Percentiles rank a stretch among this genome's conserved stretches.
phyloP scores from a whole-genome alignment of 2,888 invertebrate species.

The Glaucopsyche alexis region DNA sequence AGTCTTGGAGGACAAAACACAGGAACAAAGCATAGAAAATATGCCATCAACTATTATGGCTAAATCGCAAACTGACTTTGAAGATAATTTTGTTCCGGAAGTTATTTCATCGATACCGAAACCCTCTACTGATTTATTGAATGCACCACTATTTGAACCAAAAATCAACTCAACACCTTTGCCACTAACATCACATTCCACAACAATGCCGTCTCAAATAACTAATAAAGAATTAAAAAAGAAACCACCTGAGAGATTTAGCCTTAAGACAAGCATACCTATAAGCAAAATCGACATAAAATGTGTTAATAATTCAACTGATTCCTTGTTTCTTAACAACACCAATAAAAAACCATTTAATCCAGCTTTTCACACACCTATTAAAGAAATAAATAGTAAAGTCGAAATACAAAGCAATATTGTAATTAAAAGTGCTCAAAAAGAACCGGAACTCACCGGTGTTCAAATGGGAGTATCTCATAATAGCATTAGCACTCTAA shows the following conservation, averaged over 20 bases:
- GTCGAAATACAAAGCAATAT: slow-evolving; percentile 72
- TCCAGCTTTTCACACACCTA: slow-evolving; percentile 46
- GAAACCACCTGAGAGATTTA: slow-evolving; percentile 63
- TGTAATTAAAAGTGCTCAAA: slow-evolving; percentile 60
- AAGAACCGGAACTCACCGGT: slow-evolving; percentile 48
- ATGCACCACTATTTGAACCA: slow-evolving; percentile 48
- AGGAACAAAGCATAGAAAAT: slow-evolving; percentile 38
- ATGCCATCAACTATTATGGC: slow-evolving; percentile 40
- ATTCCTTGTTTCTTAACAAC: slow-evolving; percentile 47
- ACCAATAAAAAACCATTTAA: slow-evolving; percentile 48
- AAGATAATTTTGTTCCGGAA: slow-evolving; percentile 65
- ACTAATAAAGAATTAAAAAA: slow-evolving; percentile 55
- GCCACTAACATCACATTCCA: slow-evolving; percentile 59
- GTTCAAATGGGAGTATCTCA: slow-evolving; percentile 36
- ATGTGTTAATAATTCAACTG: slow-evolving; percentile 57
- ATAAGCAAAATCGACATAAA: slow-evolving; percentile 74
- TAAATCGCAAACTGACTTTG: slow-evolving; percentile 59
- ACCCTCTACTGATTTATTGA: slow-evolving; percentile 44
- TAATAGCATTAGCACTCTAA: slow-evolving; percentile 53
- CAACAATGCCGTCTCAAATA: slow-evolving; percentile 48
- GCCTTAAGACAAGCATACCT: slow-evolving; percentile 74
- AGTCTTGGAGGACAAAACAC: slow-evolving; percentile 37
- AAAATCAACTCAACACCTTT: slow-evolving; percentile 62
- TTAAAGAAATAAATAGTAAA: slow-evolving; percentile 48
- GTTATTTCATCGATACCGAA: slow-evolving; percentile 51